phyloP scores from a whole-genome alignment of 2,888 invertebrate species.

The Idaea dimidiata region DNA sequence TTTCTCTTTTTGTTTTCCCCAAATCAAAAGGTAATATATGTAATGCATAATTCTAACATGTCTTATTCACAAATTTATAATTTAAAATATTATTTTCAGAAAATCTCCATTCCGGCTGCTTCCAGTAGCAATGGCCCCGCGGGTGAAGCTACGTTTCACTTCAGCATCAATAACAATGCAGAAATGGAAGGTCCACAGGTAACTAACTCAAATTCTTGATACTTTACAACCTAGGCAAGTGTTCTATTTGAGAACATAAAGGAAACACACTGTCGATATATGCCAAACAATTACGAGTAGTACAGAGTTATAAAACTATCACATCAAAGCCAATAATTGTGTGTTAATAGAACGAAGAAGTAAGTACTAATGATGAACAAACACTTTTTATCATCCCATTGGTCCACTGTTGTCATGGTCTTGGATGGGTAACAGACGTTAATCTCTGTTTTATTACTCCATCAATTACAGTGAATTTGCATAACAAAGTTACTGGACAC shows the following conservation, averaged over 20 bases:
- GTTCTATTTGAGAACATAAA: too few relatives aligned
- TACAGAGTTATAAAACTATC: too few relatives aligned
- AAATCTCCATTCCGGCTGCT: conserved; percentile 89
- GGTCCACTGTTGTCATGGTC: not conserved
- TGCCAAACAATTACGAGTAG: too few relatives aligned
- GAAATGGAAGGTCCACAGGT: conserved; percentile 90
- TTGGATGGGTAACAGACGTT: not conserved
- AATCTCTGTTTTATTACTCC: not conserved
- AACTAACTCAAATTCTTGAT: conserved; percentile 17
- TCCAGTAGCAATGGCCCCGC: conserved; percentile 71
- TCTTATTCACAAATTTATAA: conserved; percentile 4
- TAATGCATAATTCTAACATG: too few relatives aligned
- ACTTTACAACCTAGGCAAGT: not conserved
- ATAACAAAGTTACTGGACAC: conserved; percentile 3
- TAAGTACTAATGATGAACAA: not conserved
- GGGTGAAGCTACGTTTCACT: conserved; percentile 83
- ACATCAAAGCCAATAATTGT: too few relatives aligned
- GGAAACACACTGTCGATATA: too few relatives aligned
- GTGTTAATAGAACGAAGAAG: too few relatives aligned
- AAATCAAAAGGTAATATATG: not conserved
- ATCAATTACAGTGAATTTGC: not conserved
- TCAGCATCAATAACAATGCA: conserved; percentile 89
- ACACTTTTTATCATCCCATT: not conserved
- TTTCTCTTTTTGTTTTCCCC: not conserved
- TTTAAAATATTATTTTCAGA: conserved; percentile 74